Conservation (phyloP, 2,113 vertebrate species). For the Ploceus nigricollis region DNA sequence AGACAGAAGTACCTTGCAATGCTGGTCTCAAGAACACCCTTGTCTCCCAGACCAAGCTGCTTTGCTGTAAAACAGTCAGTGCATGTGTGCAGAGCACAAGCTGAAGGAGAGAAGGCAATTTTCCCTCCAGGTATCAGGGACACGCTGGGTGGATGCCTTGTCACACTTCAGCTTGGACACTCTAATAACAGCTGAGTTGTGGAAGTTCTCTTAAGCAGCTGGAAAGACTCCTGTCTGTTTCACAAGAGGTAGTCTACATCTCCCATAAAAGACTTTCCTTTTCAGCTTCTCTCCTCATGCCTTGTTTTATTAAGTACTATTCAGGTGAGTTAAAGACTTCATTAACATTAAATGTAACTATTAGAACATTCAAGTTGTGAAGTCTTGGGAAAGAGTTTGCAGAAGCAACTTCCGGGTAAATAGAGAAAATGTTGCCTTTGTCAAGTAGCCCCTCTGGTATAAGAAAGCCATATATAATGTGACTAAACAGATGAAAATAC, state of each 20-base stretch:
- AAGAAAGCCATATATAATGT: background rate
- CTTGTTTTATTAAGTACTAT: background rate
- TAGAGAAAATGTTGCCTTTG: background rate
- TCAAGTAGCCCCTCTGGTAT: background rate
- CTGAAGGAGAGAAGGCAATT: background rate
- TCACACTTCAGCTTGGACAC: background rate
- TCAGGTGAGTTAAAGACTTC: background rate
- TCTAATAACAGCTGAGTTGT: background rate
- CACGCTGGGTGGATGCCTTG: rapidly evolving
- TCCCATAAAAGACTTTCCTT: background rate
- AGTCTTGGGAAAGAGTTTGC: background rate
- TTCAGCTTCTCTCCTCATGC: background rate
- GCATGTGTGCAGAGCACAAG: background rate
- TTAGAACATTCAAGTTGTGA: background rate
- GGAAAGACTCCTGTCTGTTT: background rate
- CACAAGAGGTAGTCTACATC: background rate
- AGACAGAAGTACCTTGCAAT: background rate
- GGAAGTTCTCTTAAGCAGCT: background rate
- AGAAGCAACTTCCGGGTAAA: background rate
- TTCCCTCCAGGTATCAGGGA: background rate
- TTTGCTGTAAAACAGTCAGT: background rate
- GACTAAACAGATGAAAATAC: background rate
- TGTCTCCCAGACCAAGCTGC: background rate
- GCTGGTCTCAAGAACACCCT: background rate
- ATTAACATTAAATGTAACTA: background rate